Conservation (phyloP, 2,113 vertebrate species). For the Zosterops pallidus region DNA sequence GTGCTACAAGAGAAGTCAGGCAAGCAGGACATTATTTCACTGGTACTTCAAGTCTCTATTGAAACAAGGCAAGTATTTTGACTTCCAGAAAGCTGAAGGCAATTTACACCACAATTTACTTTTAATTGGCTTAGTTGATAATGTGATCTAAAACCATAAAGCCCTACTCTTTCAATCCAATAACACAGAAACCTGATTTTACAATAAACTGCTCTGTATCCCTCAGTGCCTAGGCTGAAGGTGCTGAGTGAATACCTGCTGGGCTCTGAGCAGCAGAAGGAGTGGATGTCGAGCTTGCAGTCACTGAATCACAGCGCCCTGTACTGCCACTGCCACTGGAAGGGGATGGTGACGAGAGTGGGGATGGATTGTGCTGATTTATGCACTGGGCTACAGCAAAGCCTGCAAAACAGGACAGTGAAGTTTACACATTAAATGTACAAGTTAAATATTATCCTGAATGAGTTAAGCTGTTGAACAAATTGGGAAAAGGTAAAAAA, state of each 20-base stretch:
- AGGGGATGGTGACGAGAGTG: slow-evolving; percentile 83
- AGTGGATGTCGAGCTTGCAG: slow-evolving; percentile 78
- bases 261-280: slow-evolving; percentile 84
- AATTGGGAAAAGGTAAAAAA: neutral
- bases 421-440: neutral
- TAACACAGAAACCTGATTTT: neutral
- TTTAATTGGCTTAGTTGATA: neutral
- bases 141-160: neutral
- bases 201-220: neutral
- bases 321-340: slow-evolving; percentile 84
- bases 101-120: neutral
- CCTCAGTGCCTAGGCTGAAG: neutral
- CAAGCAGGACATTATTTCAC: neutral
- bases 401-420: slow-evolving; percentile 73
- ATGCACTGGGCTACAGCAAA: slow-evolving; percentile 95
- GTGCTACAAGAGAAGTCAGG: neutral
- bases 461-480: neutral
- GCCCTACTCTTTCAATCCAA: neutral
- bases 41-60: neutral
- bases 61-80: neutral
- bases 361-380: slow-evolving; percentile 83
- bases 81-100: neutral
- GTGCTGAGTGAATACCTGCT: slow-evolving; percentile 75
- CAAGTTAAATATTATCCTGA: neutral
- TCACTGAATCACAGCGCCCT: slow-evolving; percentile 83